These are phyloP conservation scores for Petrocephalus microphthalmus DNA, from an alignment of 2,113 vertebrate genomes.

Conservation along the genomic window DNA sequence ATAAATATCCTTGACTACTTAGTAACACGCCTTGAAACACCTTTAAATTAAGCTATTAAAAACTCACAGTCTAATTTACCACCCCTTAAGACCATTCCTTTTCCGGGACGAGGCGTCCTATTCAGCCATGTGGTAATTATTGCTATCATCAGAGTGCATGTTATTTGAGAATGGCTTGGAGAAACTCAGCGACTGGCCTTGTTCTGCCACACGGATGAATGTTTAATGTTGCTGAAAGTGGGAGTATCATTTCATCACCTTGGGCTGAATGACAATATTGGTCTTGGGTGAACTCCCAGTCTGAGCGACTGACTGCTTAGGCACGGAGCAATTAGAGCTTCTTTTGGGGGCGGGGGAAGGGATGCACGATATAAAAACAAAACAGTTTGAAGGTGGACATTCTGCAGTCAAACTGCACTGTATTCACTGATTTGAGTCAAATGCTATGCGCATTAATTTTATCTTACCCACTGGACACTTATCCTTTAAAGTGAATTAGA, in stretches of 20 bases:
- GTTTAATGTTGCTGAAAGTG: not conserved
- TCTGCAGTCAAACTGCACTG: not conserved
- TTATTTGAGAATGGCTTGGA: not conserved
- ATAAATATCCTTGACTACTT: not conserved
- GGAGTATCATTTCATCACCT: constrained; percentile 4
- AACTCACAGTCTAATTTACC: constrained; percentile 5
- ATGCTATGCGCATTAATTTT: not conserved
- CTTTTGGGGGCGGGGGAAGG: not conserved
- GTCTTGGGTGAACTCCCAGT: not conserved
- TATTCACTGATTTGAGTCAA: not conserved
- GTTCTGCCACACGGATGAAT: not conserved
- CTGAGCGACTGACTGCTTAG: not conserved
- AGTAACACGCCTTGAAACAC: not conserved
- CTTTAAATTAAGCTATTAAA: not conserved
- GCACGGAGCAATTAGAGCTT: not conserved
- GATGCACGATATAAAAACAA: not conserved
- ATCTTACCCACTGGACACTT: not conserved
- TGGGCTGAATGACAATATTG: not conserved
- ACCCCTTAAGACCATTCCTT: not conserved
- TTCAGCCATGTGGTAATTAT: not conserved
- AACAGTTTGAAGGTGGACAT: not conserved
- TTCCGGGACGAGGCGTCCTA: not conserved
- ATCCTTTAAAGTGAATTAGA: not conserved
- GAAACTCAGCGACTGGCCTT: not conserved
- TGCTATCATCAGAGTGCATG: not conserved